phyloP scores from a whole-genome alignment of 2,888 invertebrate genomes.

The Oligia latruncula region DNA sequence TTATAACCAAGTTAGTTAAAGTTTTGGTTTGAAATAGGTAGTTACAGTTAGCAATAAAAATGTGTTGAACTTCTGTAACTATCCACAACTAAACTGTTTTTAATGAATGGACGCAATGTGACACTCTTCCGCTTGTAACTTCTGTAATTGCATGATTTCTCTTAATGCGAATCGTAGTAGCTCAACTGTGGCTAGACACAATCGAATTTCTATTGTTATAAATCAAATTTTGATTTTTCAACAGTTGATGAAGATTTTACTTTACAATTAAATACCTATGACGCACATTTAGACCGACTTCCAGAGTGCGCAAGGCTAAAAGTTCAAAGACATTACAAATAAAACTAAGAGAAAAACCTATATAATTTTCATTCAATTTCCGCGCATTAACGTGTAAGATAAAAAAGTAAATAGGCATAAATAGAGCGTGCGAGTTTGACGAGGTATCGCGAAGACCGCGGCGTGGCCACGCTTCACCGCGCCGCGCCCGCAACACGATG shows the following conservation, averaged over 20 bases:
- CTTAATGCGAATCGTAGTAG: background rate
- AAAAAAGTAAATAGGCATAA: conserved; percentile 77
- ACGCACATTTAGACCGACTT: background rate
- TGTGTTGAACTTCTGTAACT: conserved; percentile 2
- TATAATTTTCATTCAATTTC: conserved; percentile 54
- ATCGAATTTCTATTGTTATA: too few relatives aligned
- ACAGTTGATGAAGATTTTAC: background rate
- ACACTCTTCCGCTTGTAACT: conserved; percentile 5
- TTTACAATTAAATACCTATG: background rate
- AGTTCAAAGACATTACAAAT: conserved; percentile 11
- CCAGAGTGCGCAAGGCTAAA: background rate
- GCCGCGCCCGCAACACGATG: conserved; percentile 80
- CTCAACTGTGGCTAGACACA: too few relatives aligned
- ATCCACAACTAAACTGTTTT: conserved; percentile 18
- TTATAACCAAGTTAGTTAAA: background rate
- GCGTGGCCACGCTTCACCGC: conserved; percentile 80
- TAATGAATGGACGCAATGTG: conserved; percentile 26
- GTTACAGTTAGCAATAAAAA: background rate
- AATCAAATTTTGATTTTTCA: too few relatives aligned
- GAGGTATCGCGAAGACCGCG: conserved; percentile 82
- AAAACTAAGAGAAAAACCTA: conserved; percentile 19
- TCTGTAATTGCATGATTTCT: conserved; percentile 20
- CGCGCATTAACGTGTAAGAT: conserved; percentile 59
- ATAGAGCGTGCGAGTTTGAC: conserved; percentile 86
- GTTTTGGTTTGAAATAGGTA: background rate